Evolutionary conservation across 1,140 invertebrate species (phyloP), one percentile per base, ranked within the genome.

Genomic region (Drosophila repleta): DNA sequence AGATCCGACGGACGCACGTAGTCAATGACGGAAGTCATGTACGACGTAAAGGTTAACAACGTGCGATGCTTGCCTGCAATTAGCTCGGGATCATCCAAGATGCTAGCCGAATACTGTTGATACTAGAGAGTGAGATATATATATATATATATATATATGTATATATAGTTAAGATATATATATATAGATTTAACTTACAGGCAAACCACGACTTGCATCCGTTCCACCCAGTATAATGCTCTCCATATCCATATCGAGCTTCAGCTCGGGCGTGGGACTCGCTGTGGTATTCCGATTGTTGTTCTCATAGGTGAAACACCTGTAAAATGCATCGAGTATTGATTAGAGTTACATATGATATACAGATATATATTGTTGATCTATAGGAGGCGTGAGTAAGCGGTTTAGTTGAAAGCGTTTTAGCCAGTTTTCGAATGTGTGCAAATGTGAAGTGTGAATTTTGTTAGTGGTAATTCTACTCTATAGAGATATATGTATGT

Each of bases 21-120:
- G 92, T 99, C 97, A 79, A 99, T 99, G 17, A 99, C 96, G 2
- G 98, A 99, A 10, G 97, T 97, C 95, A 98, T 97, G 83, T 99
- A 99, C 0, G 97, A 98, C 1, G 97, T 96, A 90, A 99, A 99
- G 2, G 97, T 98, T n/a, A 99, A 93, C 11, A 98, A 92, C 8
- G 97, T 99, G 64, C 97, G 94, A 92, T 99, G 98, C 92, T 98
- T 98, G 20, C 98, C 98, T 43, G 97, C 97, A 79, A 98, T 97
- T 13, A 99, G 92, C 92, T 99, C 98, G 0, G 98, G 98, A 93
- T 99, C 98, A 92, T 99, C 98, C 20, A 99, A 92, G 39, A 98
- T 94, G 92, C 97, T 96, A 0, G 98, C 97, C 85, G 96, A 95
- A 90, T 98, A 98, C 26, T 95, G 94, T 20, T 67, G 75, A 52